phyloP scores from a whole-genome alignment of 2,797 vertebrate species.

The Cyprinodon diabolis region DNA sequence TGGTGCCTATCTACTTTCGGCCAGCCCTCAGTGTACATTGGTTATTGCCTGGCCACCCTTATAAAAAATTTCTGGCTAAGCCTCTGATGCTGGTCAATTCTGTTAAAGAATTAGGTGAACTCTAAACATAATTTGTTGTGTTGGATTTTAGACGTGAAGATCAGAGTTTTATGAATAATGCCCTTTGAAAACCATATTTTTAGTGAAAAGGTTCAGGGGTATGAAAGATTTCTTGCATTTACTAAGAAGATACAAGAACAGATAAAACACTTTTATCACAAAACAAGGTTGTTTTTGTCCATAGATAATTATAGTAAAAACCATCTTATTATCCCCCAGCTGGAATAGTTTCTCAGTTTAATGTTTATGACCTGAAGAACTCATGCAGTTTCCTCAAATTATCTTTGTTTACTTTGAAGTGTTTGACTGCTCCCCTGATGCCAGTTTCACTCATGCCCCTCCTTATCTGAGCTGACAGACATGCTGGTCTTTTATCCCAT shows the following conservation, averaged over 20 bases:
- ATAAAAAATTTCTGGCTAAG: too few relatives aligned
- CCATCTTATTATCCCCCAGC: constrained; percentile 25
- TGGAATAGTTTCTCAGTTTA: constrained; percentile 34
- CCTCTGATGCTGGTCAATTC: too few relatives aligned
- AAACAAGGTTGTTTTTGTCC: constrained; percentile 25
- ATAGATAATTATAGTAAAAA: constrained; percentile 24
- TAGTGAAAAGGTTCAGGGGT: not conserved
- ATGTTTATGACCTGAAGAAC: constrained; percentile 58
- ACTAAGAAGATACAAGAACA: constrained; percentile 22
- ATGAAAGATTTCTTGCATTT: constrained; percentile 4
- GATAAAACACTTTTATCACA: constrained; percentile 33
- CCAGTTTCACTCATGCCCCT: constrained; percentile 54
- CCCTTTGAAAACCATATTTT: not conserved
- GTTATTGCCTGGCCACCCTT: too few relatives aligned
- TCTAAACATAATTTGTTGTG: not conserved
- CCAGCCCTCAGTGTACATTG: too few relatives aligned
- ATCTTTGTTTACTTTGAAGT: constrained; percentile 41
- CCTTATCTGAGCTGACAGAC: constrained; percentile 58
- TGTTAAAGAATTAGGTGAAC: not conserved
- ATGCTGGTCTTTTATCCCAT: constrained; percentile 46
- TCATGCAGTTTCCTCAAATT: constrained; percentile 45
- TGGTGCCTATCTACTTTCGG: too few relatives aligned
- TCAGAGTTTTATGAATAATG: not conserved
- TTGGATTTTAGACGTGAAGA: not conserved
- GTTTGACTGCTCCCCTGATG: constrained; percentile 45